Conservation (phyloP, 2,888 invertebrate species). For the Silvanus unidentatus region DNA sequence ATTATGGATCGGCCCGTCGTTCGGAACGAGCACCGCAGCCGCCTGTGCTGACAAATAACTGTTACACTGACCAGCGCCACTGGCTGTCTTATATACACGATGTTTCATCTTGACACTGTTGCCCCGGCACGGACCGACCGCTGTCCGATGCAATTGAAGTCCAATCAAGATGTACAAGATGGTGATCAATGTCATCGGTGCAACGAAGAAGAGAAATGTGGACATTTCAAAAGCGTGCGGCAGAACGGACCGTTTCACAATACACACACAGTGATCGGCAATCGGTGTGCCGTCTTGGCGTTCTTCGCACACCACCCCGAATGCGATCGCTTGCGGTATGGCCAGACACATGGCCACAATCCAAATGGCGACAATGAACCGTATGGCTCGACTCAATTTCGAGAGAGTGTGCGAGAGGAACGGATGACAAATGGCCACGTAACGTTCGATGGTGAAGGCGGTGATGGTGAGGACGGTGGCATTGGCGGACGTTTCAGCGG, state of each 20-base stretch:
- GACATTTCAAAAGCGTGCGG: conserved; percentile 51
- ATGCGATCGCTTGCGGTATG: conserved; percentile 74
- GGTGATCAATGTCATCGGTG: conserved; percentile 55
- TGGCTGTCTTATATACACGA: conserved; percentile 29
- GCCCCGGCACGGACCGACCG: conserved; percentile 34
- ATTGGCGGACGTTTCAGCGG: conserved; percentile 80
- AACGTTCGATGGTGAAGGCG: conserved; percentile 83
- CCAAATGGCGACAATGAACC: conserved; percentile 71
- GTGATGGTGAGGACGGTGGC: conserved; percentile 83
- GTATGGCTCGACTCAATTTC: conserved; percentile 73
- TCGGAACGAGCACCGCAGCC: conserved; percentile 25
- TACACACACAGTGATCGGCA: conserved; percentile 39
- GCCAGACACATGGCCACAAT: conserved; percentile 67
- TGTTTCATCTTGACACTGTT: conserved; percentile 42
- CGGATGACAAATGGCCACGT: conserved; percentile 81
- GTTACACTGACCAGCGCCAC: conserved; percentile 18
- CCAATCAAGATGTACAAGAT: conserved; percentile 51
- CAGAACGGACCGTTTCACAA: conserved; percentile 40
- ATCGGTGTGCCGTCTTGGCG: conserved; percentile 30
- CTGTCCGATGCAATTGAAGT: conserved; percentile 42
- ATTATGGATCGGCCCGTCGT: conserved; percentile 14
- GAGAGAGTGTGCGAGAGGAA: conserved; percentile 79
- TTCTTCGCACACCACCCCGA: conserved; percentile 57
- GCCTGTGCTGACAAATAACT: conserved; percentile 21
- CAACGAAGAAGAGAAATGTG: conserved; percentile 54